These are phyloP conservation scores for Seladonia tumulorum DNA, from an alignment of 2,888 invertebrate species.

Conservation along the genomic window DNA sequence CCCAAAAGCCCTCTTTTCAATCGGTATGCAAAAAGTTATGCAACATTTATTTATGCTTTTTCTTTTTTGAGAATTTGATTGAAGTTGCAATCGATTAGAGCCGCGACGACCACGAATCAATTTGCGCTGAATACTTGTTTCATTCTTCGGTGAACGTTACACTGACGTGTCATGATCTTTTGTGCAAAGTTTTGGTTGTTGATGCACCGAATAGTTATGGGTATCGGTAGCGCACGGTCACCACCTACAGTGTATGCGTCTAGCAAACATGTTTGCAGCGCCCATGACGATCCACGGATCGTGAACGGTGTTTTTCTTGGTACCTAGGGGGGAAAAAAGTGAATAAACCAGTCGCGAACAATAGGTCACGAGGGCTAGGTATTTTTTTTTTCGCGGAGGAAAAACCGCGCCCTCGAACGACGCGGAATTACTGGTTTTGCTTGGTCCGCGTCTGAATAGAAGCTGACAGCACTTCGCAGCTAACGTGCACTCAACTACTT, in stretches of 20 bases:
- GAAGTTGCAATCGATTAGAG: too few species aligned
- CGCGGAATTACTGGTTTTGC: slow-evolving; percentile 67
- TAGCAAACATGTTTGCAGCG: background rate
- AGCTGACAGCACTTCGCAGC: slow-evolving; percentile 79
- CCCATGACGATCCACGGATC: background rate
- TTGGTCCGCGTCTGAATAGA: slow-evolving; percentile 73
- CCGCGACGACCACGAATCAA: background rate
- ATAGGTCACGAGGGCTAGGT: background rate
- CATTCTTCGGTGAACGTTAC: background rate
- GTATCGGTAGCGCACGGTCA: background rate
- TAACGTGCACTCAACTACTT: slow-evolving; percentile 81
- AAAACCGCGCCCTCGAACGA: slow-evolving; percentile 25
- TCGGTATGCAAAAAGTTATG: too few species aligned
- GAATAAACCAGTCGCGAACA: slow-evolving; percentile 19
- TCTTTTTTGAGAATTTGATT: too few species aligned
- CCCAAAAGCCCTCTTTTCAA: too few species aligned
- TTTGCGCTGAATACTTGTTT: background rate
- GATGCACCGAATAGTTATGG: background rate
- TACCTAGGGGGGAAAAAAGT: background rate
- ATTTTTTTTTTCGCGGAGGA: slow-evolving; percentile 17
- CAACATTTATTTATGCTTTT: too few species aligned
- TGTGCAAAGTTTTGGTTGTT: background rate
- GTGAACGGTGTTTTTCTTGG: background rate
- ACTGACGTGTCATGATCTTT: too few species aligned
- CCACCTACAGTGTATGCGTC: background rate